These are phyloP conservation scores for Heliconius hewitsoni DNA, from an alignment of 1,140 invertebrate genomes.

Conservation along the genomic window DNA sequence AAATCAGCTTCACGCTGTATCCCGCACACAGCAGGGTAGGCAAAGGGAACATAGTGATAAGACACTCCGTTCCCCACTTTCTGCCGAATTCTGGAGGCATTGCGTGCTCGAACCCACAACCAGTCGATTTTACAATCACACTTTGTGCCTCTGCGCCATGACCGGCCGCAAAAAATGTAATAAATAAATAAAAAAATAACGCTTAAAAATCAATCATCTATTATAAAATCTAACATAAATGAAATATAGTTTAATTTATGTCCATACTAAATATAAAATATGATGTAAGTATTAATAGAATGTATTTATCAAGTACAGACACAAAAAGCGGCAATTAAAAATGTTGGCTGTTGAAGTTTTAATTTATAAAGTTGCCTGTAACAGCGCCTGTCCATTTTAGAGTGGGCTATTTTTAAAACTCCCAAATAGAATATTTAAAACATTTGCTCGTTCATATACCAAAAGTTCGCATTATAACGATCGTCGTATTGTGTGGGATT, in stretches of 20 bases:
- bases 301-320: constrained; percentile 34
- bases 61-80: no score
- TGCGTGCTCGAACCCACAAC: no score
- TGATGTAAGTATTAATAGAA: constrained; percentile 32
- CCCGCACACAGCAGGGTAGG: no score
- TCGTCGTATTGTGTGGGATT: constrained; percentile 20
- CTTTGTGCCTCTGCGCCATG: no score
- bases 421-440: constrained; percentile 44
- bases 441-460: constrained; percentile 36
- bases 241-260: constrained; percentile 24
- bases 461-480: constrained; percentile 26
- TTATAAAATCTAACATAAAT: background rate
- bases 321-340: constrained; percentile 36
- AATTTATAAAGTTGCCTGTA: constrained; percentile 40
- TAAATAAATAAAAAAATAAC: background rate
- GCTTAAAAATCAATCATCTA: background rate
- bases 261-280: constrained; percentile 23
- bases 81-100: no score
- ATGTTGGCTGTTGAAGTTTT: constrained; percentile 37
- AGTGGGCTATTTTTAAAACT: constrained; percentile 41
- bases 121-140: no score
- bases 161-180: background rate
- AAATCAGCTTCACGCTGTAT: no score
- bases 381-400: constrained; percentile 37
- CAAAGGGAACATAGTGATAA: no score